Conservation (phyloP, 2,797 vertebrate species). For the Schizothorax lantsangensis region DNA sequence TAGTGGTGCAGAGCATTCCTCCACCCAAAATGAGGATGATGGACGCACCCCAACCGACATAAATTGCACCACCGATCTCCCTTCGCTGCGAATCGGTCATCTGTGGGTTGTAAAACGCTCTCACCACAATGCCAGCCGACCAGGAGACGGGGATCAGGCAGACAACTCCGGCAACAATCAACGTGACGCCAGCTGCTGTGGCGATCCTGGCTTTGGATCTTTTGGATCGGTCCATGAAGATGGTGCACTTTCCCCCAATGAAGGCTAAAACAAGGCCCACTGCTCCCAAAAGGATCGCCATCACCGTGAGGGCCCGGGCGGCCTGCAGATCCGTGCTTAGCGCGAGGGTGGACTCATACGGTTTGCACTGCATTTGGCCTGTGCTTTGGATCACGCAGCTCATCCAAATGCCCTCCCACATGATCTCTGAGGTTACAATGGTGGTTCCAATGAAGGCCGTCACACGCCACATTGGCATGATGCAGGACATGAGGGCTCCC, state of each 20-base stretch:
- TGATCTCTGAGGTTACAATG: conserved; percentile 77
- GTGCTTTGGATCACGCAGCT: conserved; percentile 80
- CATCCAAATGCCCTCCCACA: conserved; percentile 86
- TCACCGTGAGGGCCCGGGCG: conserved; percentile 73
- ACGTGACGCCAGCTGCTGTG: conserved; percentile 71
- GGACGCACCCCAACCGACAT: conserved; percentile 86
- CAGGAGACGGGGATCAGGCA: conserved; percentile 80
- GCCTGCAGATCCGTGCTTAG: conserved; percentile 76
- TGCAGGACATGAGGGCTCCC: conserved; percentile 72
- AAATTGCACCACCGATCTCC: conserved; percentile 87
- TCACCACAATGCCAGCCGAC: conserved; percentile 75
- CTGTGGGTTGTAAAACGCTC: conserved; percentile 81
- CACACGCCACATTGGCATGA: conserved; percentile 81
- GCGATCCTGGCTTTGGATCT: conserved; percentile 73
- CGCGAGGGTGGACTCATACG: conserved; percentile 77
- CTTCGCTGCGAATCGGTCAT: conserved; percentile 80
- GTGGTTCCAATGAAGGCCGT: conserved; percentile 80
- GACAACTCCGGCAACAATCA: conserved; percentile 76
- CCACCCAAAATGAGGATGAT: conserved; percentile 85
- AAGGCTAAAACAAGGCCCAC: conserved; percentile 80
- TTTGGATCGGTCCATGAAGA: conserved; percentile 72
- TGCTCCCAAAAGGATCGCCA: conserved; percentile 70
- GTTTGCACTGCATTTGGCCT: conserved; percentile 77
- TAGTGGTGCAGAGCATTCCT: conserved; percentile 82
- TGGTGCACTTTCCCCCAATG: conserved; percentile 84